These are phyloP conservation scores for Avahi laniger DNA, from an alignment of 2,797 vertebrate genomes.

Conservation along the genomic window DNA sequence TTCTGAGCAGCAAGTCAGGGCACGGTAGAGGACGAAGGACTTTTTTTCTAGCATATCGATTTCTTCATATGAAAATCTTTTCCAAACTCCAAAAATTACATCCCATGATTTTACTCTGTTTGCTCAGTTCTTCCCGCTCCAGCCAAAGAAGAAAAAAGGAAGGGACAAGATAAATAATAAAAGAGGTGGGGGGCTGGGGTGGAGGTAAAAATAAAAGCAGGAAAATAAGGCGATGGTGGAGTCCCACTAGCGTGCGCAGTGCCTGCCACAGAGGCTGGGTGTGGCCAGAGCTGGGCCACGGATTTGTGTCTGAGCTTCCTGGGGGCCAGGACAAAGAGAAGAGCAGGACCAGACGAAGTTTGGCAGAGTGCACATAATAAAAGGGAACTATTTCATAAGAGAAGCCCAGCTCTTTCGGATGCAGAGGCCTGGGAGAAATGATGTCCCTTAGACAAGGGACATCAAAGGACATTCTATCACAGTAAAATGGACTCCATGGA, in stretches of 20 bases:
- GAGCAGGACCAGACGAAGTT: not conserved
- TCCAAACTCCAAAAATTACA: not conserved
- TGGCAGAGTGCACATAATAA: accelerated
- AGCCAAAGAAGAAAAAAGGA: not conserved
- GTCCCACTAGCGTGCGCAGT: accelerated
- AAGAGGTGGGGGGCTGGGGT: not conserved
- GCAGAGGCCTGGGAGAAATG: not conserved
- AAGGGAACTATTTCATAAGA: not conserved
- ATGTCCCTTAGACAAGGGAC: not conserved
- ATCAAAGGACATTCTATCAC: not conserved
- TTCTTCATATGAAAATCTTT: not conserved
- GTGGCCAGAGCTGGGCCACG: not conserved
- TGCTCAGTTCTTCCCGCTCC: not conserved
- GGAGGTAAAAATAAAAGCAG: not conserved
- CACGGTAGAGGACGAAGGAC: no score
- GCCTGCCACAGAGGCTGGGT: not conserved
- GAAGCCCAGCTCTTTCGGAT: not conserved
- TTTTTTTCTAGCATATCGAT: not conserved
- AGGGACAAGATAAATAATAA: not conserved
- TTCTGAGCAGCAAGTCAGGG: not conserved
- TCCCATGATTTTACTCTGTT: not conserved
- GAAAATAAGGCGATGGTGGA: not conserved
- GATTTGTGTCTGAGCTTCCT: not conserved
- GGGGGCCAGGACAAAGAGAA: not conserved
- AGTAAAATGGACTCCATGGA: not conserved